Percentiles rank a stretch among this genome's conserved stretches.
Conservation (phyloP, 2,888 invertebrate species). For the Eristalinus sepulchralis region DNA sequence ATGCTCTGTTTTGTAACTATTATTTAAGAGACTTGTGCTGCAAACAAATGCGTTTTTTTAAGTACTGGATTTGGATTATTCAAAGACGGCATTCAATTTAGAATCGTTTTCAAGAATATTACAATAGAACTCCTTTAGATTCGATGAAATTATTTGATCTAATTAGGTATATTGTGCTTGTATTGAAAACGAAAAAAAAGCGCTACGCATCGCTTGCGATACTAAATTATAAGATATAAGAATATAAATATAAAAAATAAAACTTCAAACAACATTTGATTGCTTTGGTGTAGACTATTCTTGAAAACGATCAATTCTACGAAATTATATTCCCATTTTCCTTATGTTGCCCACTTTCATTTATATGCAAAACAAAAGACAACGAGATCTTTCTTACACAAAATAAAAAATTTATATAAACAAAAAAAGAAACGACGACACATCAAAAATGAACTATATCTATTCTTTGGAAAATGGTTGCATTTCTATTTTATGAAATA, state of each 20-base stretch:
- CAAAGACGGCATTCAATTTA: not conserved
- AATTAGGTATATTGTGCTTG: not conserved
- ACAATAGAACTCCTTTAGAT: not conserved
- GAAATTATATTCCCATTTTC: not conserved
- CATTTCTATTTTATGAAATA: constrained; percentile 33
- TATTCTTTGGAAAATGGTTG: constrained; percentile 15
- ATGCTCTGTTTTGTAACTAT: not conserved
- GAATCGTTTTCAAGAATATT: constrained; percentile 25
- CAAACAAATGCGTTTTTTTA: not conserved
- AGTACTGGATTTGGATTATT: too few relatives aligned
- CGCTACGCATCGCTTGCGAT: not conserved
- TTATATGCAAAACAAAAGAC: constrained; percentile 38
- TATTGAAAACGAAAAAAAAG: not conserved
- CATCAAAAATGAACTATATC: not conserved
- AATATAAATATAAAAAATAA: not conserved
- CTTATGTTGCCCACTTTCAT: constrained; percentile 25
- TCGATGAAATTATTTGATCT: not conserved
- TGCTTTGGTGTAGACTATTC: not conserved
- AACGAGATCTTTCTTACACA: constrained; percentile 30
- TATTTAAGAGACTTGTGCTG: not conserved
- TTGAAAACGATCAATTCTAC: constrained; percentile 19
- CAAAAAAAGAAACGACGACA: not conserved
- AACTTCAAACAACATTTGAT: not conserved
- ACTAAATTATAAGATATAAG: not conserved
- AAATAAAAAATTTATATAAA: not conserved